A percentile compares a stretch with the other conserved stretches of the same genome.
These are phyloP conservation scores for Pangasius krempfi DNA, from an alignment of 2,797 vertebrate genomes.

Conservation along the genomic window DNA sequence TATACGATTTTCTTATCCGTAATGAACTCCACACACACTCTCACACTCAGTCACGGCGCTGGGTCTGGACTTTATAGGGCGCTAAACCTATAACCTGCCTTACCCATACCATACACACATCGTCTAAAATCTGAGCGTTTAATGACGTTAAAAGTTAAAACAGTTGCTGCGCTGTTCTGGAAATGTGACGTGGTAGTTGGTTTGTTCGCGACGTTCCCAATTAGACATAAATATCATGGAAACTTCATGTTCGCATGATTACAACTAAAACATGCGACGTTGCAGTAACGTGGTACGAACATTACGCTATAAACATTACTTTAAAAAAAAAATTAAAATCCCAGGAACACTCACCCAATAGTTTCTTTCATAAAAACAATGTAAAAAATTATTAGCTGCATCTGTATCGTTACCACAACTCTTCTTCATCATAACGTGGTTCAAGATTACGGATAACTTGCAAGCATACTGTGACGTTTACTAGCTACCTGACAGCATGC, in stretches of 20 bases:
- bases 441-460: neutral
- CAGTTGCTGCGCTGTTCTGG: neutral
- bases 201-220: neutral
- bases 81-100: no score
- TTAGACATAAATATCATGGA: neutral
- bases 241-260: neutral
- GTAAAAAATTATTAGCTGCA: neutral
- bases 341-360: neutral
- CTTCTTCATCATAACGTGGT: neutral
- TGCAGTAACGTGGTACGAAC: neutral
- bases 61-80: neutral
- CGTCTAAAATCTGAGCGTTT: neutral
- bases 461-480: neutral
- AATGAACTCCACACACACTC: no score
- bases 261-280: neutral
- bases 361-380: neutral
- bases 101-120: neutral
- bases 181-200: neutral
- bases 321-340: neutral
- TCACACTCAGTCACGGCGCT: no score
- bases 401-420: neutral
- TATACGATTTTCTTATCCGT: neutral
- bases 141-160: neutral
- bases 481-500: neutral
- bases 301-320: neutral